Evolutionary conservation across 2,888 invertebrate species (phyloP), one percentile per base, ranked within the genome.

Genomic region (Melitaea athalia): DNA sequence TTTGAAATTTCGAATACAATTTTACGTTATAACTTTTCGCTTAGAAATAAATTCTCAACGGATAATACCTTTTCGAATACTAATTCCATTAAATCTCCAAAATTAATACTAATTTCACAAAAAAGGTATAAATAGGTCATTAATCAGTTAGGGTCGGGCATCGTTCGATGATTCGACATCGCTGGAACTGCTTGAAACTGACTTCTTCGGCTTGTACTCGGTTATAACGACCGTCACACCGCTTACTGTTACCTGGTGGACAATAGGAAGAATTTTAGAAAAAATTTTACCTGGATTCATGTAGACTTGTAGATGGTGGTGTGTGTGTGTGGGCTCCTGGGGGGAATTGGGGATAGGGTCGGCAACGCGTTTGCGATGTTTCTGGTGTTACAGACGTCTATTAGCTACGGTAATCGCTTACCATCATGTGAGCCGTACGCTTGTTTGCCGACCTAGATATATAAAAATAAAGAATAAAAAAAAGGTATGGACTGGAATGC

Each of bases 161-260:
- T 93, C 93, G 76, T 93, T 93, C 12, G 93, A 93, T 2, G 92
- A 92, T 74, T 93, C 93, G 47, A 92, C 85, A 67, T 93, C 93
- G 69, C 92, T 93, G 3, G 93, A 92, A 72, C 92, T 91, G 71
- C 84, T 89, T 0, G 91, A 87, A 0, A 91, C 87, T 0, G 91
- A 91, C 72, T 93, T 92, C 84, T 97, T 97, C 76, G 97, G 97
- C 86, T 97, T 97, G 87, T 97, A 99, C 92, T 99, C 99, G 69
- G 99, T 99, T 85, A 99, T 98, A 75, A 98, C 96, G 72, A 99
- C 99, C 61, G 99, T 99, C 70, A 99, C 98, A 80, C 98, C 98
- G 87, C 98, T 99, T 47, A 99, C 99, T 61, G 99, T 99, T 78
- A 92, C 92, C 92, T 92, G 86, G 59, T 72, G 75, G 71, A 72